Percentiles rank a stretch among this genome's conserved stretches.
Conservation (phyloP, 2,113 vertebrate species). For the Burhinus oedicnemus region DNA sequence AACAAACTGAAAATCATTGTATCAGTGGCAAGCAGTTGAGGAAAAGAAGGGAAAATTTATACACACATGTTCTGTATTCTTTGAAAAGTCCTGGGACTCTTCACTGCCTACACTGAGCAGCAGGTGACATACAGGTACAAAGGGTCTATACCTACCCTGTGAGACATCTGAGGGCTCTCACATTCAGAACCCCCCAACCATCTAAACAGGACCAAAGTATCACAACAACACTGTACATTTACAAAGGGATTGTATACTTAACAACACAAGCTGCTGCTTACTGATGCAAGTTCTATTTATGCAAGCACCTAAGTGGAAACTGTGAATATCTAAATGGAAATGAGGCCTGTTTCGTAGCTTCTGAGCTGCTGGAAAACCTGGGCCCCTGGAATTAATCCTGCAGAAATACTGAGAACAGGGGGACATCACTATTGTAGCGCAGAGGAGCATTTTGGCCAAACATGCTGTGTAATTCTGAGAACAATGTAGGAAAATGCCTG, state of each 20-base stretch:
- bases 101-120: not conserved
- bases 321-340: not conserved
- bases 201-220: not conserved
- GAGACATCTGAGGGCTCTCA: not conserved
- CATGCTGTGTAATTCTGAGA: not conserved
- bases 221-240: not conserved
- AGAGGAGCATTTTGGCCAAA: not conserved
- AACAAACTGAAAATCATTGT: not conserved
- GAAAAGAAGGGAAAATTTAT: not conserved
- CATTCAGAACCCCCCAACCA: not conserved
- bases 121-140: not conserved
- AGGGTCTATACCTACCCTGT: not conserved
- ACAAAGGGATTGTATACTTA: not conserved
- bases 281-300: not conserved
- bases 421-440: not conserved
- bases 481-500: not conserved
- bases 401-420: not conserved
- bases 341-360: rapidly evolving
- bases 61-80: not conserved
- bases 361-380: not conserved
- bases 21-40: not conserved
- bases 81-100: not conserved
- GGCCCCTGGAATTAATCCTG: not conserved
- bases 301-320: not conserved
- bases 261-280: not conserved